These are phyloP conservation scores for Chaetogeoica ovagalla DNA, from an alignment of 2,888 invertebrate genomes.

Conservation along the genomic window DNA sequence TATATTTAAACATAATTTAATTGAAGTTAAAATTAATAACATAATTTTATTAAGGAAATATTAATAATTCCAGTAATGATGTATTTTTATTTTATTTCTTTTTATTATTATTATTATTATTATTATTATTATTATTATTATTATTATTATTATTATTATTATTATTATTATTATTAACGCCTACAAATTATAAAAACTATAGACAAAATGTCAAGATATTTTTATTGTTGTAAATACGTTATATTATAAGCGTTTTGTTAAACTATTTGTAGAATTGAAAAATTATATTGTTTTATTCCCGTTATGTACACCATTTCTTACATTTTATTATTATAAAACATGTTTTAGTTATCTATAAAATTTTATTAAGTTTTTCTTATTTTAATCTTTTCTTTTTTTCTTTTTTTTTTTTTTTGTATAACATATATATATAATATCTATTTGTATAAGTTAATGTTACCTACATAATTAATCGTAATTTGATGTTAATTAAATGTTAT, in stretches of 20 bases:
- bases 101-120: no score
- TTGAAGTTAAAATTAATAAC: background rate
- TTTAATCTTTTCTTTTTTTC: conserved; percentile 38
- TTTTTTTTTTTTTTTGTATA: conserved; percentile 21
- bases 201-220: conserved; percentile 3
- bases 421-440: conserved; percentile 30
- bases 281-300: conserved; percentile 34
- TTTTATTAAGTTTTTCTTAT: conserved; percentile 45
- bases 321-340: conserved; percentile 34
- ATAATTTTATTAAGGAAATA: conserved; percentile 21
- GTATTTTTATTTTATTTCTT: conserved; percentile 11
- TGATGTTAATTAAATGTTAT: conserved; percentile 51
- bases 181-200: background rate
- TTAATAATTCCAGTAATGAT: conserved; percentile 10
- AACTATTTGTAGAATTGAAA: conserved; percentile 33
- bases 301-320: conserved; percentile 31
- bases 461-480: conserved; percentile 48
- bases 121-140: no score
- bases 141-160: no score
- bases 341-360: conserved; percentile 32
- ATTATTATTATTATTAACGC: conserved; percentile 7
- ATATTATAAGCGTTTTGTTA: background rate
- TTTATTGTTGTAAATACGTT: conserved; percentile 38
- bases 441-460: conserved; percentile 42
- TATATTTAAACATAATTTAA: conserved; percentile 2